Evolutionary conservation across 1,140 invertebrate species (phyloP).

Genomic region (Aphelenchoides avenae): DNA sequence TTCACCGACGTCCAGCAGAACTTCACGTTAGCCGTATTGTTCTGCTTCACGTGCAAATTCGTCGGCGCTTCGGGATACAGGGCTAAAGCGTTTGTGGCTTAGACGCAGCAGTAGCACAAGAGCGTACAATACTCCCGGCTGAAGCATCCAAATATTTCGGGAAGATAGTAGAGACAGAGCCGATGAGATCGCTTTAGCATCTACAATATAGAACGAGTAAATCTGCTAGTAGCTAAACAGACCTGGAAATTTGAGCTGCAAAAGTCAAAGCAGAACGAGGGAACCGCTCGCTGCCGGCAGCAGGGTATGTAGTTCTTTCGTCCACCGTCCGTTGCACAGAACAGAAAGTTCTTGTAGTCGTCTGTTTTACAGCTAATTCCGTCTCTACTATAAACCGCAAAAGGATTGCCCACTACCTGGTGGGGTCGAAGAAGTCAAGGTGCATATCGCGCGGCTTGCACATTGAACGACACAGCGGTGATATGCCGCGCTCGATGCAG

Average conservation of each 20-base stretch:
- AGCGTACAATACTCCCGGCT: constrained; percentile 29
- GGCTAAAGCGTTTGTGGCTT: constrained; percentile 25
- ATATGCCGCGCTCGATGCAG: constrained; percentile 38
- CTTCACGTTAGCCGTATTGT: constrained; percentile 1
- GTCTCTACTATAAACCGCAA: not conserved
- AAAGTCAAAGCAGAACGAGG: constrained; percentile 43
- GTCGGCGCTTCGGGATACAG: constrained; percentile 29
- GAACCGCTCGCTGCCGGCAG: constrained; percentile 33
- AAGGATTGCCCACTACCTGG: constrained; percentile 21
- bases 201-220: constrained; percentile 21
- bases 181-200: constrained; percentile 48
- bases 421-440: constrained; percentile 44
- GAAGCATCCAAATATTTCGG: constrained; percentile 43
- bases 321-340: constrained; percentile 38
- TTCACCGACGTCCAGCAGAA: constrained; percentile 15
- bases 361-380: constrained; percentile 25
- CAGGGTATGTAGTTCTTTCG: constrained; percentile 39
- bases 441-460: constrained; percentile 43
- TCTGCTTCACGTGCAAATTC: constrained; percentile 15
- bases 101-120: constrained; percentile 3
- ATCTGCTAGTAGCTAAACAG: not conserved
- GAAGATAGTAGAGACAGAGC: constrained; percentile 39
- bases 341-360: constrained; percentile 44
- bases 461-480: constrained; percentile 41
- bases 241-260: constrained; percentile 37